Evolutionary conservation across 2,888 invertebrate species (phyloP), one percentile per base, ranked within the genome.

Genomic region (Clusia tigrina): DNA sequence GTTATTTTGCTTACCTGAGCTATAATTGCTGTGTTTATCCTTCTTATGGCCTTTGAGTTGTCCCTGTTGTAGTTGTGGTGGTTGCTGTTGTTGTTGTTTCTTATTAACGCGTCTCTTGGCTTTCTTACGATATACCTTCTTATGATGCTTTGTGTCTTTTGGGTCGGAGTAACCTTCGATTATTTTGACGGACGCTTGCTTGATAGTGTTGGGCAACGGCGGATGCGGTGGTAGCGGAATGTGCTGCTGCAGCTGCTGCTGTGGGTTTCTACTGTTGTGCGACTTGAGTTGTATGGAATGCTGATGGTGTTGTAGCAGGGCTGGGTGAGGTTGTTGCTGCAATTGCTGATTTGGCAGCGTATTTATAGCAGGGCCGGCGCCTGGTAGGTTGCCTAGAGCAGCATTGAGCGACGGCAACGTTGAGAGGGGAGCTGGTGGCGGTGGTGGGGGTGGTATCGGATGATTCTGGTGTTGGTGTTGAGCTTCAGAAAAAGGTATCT

Each of bases 131-230:
- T 80, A 81, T 62, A 81, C 80, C 72, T 82, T 81, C 72, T 81
- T 81, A 72, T 82, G 80, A 62, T 78, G 79, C 58, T 80, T 81
- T 25, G 82, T 78, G 63, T 83, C 83, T 71, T 84, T 83, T 26
- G 83, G 83, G 73, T 83, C 83, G 17, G 84, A 84, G 60, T 83
- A 83, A 57, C 83, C 84, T 69, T 84, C 83, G 69, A 83, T 79
- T 58, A 83, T 74, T 72, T 83, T 83, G 54, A 84, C 78, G 52
- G 79, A 79, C 55, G 82, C 82, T 67, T 81, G 78, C 66, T 79
- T 82, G 48, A 82, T 82, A 59, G 80, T 78, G 54, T 79, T 77
- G 58, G 78, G 79, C 63, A 79, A 64, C 58, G 75, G 78, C 58
- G 77, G 78, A 69, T 72, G 79, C 63, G 63, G 69, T 17, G 22